These are phyloP conservation scores for Syngnathus typhle DNA, from an alignment of 2,113 vertebrate species.

Conservation along the genomic window DNA sequence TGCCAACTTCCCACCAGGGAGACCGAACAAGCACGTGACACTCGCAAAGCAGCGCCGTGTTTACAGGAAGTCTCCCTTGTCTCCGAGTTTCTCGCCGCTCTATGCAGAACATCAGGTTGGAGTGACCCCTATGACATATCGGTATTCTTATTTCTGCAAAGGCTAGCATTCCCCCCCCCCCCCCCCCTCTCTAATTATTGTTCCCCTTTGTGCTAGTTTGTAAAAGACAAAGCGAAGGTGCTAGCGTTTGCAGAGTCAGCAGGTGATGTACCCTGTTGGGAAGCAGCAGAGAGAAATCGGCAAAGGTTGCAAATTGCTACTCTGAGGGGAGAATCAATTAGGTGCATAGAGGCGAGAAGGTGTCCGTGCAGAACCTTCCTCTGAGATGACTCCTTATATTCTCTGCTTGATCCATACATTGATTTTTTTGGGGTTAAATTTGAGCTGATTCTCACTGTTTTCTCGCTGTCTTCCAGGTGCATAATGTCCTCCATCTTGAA, in stretches of 20 bases:
- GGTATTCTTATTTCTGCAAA: conserved; percentile 49
- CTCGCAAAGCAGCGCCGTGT: conserved; percentile 13
- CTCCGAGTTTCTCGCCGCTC: conserved; percentile 5
- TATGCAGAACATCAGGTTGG: conserved; percentile 3
- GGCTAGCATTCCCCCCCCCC: conserved; percentile 36
- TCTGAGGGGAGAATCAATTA: conserved; percentile 70
- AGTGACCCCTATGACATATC: conserved; percentile 42
- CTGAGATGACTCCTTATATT: conserved; percentile 46
- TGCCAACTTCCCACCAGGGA: not conserved
- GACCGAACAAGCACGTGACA: not conserved
- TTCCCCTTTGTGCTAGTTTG: conserved; percentile 25
- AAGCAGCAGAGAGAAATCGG: conserved; percentile 59
- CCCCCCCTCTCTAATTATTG: conserved; percentile 45
- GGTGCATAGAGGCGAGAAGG: conserved; percentile 42
- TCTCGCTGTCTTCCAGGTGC: conserved; percentile 37
- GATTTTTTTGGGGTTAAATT: conserved; percentile 16
- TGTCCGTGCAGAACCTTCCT: conserved; percentile 52
- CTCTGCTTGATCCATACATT: conserved; percentile 25
- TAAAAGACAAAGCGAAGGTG: conserved; percentile 36
- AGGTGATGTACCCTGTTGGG: conserved; percentile 65
- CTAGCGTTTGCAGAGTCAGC: conserved; percentile 66
- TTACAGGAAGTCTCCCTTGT: conserved; percentile 35
- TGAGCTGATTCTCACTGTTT: conserved; percentile 1
- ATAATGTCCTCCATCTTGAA: conserved; percentile 55
- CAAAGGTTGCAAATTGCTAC: conserved; percentile 68